These are phyloP conservation scores for Hermetia illucens DNA, from an alignment of 1,140 invertebrate genomes.

Conservation along the genomic window DNA sequence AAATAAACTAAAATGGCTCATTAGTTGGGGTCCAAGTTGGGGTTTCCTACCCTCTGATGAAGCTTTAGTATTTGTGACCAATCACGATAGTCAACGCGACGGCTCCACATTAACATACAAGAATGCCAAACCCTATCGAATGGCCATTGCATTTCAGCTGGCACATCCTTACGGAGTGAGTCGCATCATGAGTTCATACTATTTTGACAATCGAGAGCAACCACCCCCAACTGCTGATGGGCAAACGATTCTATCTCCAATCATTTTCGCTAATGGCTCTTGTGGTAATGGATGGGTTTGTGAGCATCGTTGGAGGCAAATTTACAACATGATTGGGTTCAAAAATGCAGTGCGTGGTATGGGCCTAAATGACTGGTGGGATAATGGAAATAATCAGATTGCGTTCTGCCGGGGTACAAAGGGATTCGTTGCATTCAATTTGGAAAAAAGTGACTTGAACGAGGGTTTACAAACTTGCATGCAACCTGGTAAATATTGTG, in stretches of 20 bases:
- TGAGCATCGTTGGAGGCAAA: conserved; percentile 63
- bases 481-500: conserved; percentile 52
- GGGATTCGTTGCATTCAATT: conserved; percentile 49
- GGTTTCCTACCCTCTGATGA: conserved; percentile 35
- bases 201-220: conserved; percentile 28
- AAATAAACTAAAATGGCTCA: conserved; percentile 40
- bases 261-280: conserved; percentile 35
- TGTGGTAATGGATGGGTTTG: conserved; percentile 64
- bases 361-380: conserved; percentile 35
- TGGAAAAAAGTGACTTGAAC: conserved; percentile 32
- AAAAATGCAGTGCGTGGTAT: conserved; percentile 38
- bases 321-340: conserved; percentile 58
- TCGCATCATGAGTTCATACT: conserved; percentile 53
- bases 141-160: conserved; percentile 57
- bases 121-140: conserved; percentile 41
- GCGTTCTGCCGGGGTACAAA: conserved; percentile 44
- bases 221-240: conserved; percentile 43
- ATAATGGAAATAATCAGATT: conserved; percentile 46
- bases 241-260: conserved; percentile 45
- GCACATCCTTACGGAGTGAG: conserved; percentile 54
- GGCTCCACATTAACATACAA: conserved; percentile 52
- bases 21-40: conserved; percentile 38
- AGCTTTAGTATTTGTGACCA: conserved; percentile 47
- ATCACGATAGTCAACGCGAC: conserved; percentile 43
- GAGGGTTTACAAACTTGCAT: conserved; percentile 38